These are phyloP conservation scores for Pyrochroa serraticornis DNA, from an alignment of 2,888 invertebrate species.

Conservation along the genomic window DNA sequence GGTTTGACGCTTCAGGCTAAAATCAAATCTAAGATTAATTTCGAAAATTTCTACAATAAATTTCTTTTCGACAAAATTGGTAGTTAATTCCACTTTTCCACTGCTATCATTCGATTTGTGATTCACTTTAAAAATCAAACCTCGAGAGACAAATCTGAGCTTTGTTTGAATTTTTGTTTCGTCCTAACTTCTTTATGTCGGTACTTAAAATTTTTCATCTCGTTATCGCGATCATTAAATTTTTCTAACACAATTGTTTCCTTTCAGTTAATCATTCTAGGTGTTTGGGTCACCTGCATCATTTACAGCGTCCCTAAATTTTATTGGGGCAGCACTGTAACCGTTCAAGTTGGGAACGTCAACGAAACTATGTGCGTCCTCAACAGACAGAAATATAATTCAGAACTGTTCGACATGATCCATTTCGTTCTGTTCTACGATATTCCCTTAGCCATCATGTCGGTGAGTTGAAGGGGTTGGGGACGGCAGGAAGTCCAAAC, in stretches of 20 bases:
- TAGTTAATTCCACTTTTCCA: too few species aligned
- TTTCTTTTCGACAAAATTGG: too few species aligned
- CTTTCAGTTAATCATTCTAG: constrained; percentile 73
- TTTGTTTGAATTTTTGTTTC: too few species aligned
- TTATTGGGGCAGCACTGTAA: constrained; percentile 80
- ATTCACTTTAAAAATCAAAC: neutral
- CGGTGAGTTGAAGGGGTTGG: too few species aligned
- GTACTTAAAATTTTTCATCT: too few species aligned
- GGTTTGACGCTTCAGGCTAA: too few species aligned
- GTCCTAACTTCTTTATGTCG: too few species aligned
- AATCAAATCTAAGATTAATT: too few species aligned
- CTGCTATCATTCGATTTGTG: too few species aligned
- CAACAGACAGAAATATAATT: constrained; percentile 78
- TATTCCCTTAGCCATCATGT: constrained; percentile 81
- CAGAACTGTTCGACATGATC: constrained; percentile 77
- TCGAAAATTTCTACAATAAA: too few species aligned
- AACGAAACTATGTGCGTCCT: constrained; percentile 76
- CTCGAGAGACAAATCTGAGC: neutral
- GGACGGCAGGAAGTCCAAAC: too few species aligned
- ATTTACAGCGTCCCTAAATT: constrained; percentile 84
- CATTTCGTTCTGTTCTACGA: constrained; percentile 85
- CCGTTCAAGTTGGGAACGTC: constrained; percentile 61
- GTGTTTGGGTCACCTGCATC: constrained; percentile 84
- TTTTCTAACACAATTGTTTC: constrained; percentile 11
- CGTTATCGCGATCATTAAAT: too few species aligned